Percentiles rank a stretch among this genome's conserved stretches.
phyloP scores from a whole-genome alignment of 2,113 vertebrate genomes.

The Daphoenositta chrysoptera region DNA sequence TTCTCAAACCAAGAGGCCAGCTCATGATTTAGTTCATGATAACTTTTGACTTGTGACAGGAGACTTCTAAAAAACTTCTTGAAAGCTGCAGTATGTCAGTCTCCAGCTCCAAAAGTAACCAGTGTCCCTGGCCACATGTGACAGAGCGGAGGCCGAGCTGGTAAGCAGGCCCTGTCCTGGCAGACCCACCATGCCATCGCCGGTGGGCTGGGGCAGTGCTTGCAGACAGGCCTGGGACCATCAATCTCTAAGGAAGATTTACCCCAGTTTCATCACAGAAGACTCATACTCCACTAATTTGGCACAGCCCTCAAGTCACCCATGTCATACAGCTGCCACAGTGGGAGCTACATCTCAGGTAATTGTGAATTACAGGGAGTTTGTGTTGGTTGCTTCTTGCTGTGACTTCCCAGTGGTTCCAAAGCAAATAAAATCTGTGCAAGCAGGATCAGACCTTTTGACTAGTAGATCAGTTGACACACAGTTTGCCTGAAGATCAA shows the following conservation, averaged over 20 bases:
- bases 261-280: neutral
- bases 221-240: neutral
- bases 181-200: neutral
- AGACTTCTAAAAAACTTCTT: neutral
- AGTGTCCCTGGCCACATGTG: accelerated
- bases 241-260: neutral
- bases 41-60: neutral
- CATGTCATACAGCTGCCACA: neutral
- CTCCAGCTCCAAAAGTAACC: neutral
- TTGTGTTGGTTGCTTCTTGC: neutral
- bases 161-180: accelerated
- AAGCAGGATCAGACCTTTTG: neutral
- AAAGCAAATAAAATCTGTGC: neutral
- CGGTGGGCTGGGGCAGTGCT: accelerated
- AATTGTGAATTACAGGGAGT: neutral
- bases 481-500: neutral
- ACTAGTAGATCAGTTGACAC: neutral
- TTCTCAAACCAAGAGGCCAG: neutral
- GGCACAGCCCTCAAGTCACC: neutral
- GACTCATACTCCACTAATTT: neutral
- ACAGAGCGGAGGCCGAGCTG: accelerated
- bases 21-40: neutral
- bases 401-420: neutral
- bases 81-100: neutral
- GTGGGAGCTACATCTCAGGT: neutral